Percentiles rank a stretch among this genome's conserved stretches.
Conservation (phyloP, 2,113 vertebrate genomes). For the Pavo muticus region DNA sequence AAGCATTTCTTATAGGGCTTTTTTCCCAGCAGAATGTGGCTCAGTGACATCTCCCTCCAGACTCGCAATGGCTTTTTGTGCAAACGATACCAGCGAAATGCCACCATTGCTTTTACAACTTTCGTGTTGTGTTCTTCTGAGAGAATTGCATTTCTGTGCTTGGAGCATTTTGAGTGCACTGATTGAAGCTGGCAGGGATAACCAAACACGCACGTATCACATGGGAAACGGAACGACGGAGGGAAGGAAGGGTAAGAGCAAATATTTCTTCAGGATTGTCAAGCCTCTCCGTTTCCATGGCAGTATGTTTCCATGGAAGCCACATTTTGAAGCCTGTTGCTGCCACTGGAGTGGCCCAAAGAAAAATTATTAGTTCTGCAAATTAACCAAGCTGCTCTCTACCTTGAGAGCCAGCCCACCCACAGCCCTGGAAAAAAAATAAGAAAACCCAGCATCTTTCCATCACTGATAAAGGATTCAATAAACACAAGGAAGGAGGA, state of each 20-base stretch:
- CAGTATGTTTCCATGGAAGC: conserved; percentile 77
- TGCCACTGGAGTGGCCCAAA: conserved; percentile 42
- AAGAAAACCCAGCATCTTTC: background rate
- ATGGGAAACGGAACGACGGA: background rate
- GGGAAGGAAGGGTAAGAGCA: background rate
- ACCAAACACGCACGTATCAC: background rate
- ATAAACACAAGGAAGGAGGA: background rate
- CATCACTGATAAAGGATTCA: background rate
- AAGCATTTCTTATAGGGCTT: background rate
- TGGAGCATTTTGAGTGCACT: background rate
- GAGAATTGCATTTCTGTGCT: background rate
- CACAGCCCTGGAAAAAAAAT: background rate
- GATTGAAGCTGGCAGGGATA: background rate
- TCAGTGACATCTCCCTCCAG: background rate
- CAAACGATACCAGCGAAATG: background rate
- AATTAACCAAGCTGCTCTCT: conserved; percentile 55
- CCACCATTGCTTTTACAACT: background rate
- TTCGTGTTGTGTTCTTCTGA: background rate
- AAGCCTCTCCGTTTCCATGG: conserved; percentile 71
- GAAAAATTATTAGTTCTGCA: conserved; percentile 55
- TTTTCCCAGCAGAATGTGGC: background rate
- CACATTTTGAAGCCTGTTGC: conserved; percentile 65
- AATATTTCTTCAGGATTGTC: conserved; percentile 31
- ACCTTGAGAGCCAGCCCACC: conserved; percentile 26
- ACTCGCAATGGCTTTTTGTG: background rate